phyloP scores from a whole-genome alignment of 2,888 invertebrate species.

The Sceliomorpha sp. region DNA sequence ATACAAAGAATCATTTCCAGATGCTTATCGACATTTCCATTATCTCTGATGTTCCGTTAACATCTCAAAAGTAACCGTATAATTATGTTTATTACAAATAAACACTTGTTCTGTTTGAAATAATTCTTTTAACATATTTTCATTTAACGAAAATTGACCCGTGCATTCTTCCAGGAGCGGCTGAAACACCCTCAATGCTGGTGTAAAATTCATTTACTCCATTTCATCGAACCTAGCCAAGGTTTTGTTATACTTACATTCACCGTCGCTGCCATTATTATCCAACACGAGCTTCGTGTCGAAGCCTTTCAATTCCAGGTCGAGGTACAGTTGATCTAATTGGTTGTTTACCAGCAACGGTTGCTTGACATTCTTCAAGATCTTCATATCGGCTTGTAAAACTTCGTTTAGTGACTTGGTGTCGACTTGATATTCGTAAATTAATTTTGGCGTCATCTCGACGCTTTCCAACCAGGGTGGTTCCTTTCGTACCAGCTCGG shows the following conservation, averaged over 20 bases:
- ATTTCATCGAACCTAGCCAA: slow-evolving; percentile 10
- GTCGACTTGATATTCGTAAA: slow-evolving; percentile 86
- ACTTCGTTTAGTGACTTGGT: slow-evolving; percentile 83
- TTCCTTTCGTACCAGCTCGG: slow-evolving; percentile 73
- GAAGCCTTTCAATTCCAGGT: slow-evolving; percentile 85
- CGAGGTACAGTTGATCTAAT: slow-evolving; percentile 85
- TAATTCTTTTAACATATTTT: no score
- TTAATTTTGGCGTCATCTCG: slow-evolving; percentile 84
- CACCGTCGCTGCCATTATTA: slow-evolving; percentile 81
- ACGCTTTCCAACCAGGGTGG: slow-evolving; percentile 87
- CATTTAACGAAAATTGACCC: no score
- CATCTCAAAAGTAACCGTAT: no score
- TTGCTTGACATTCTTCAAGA: slow-evolving; percentile 83
- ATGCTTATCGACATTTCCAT: slow-evolving; percentile 8
- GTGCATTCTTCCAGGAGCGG: no score
- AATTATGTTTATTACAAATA: no score
- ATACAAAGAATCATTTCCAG: not conserved
- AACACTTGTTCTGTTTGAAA: no score
- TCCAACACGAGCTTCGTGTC: slow-evolving; percentile 80
- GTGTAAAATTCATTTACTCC: no score
- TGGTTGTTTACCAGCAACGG: slow-evolving; percentile 87
- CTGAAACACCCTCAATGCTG: no score
- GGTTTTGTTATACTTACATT: slow-evolving; percentile 69
- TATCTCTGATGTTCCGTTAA: no score
- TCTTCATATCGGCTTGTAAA: slow-evolving; percentile 83